Conservation (phyloP, 1,140 invertebrate species). For the Varroa destructor region DNA sequence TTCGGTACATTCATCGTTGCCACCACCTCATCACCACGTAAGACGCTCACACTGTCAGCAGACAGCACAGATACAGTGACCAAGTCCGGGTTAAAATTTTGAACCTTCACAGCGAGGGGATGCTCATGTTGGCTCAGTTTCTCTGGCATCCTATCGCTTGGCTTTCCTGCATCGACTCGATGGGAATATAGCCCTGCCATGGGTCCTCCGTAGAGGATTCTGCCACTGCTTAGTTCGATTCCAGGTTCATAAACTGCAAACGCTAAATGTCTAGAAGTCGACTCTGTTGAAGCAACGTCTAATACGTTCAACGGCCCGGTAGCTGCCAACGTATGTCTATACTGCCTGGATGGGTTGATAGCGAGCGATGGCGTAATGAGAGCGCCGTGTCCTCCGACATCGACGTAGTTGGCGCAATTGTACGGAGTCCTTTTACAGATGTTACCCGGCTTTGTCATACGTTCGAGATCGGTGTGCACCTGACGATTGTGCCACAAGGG, state of each 20-base stretch:
- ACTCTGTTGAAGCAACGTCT: background rate
- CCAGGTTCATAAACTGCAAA: background rate
- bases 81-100: too few species aligned
- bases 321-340: background rate
- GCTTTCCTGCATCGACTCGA: background rate
- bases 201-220: background rate
- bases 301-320: background rate
- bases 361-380: background rate
- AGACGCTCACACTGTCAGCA: too few species aligned
- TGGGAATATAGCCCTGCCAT: background rate
- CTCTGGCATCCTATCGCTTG: too few species aligned
- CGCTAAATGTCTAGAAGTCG: background rate
- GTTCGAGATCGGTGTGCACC: background rate
- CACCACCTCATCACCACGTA: conserved; percentile 1
- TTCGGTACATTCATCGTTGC: background rate
- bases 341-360: background rate
- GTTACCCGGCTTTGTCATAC: background rate
- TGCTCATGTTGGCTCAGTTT: background rate
- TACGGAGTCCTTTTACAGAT: background rate
- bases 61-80: too few species aligned
- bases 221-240: background rate
- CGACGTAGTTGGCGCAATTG: background rate
- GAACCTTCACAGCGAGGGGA: too few species aligned
- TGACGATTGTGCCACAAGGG: conserved; percentile 8
- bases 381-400: conserved; percentile 8